phyloP scores from a whole-genome alignment of 2,113 vertebrate genomes.

The Microtus richardsoni region DNA sequence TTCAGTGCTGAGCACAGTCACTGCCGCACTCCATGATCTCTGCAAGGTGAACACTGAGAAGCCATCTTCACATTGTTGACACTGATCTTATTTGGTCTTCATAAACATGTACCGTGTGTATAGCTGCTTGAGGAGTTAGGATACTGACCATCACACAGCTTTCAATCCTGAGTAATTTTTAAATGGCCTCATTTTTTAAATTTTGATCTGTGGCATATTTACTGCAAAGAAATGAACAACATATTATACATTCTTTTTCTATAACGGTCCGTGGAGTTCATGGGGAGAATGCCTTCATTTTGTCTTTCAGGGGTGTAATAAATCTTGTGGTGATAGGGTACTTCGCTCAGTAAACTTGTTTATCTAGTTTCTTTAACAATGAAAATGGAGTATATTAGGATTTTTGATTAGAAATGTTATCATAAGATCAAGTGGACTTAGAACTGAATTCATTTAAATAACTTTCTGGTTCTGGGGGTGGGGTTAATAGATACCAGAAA shows the following conservation, averaged over 20 bases:
- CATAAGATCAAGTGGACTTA: slow-evolving; percentile 51
- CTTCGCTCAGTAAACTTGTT: slow-evolving; percentile 68
- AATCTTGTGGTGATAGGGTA: slow-evolving; percentile 48
- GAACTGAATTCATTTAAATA: slow-evolving; percentile 49
- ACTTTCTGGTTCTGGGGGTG: background rate
- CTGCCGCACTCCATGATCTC: background rate
- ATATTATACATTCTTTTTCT: slow-evolving; percentile 34
- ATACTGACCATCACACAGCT: background rate
- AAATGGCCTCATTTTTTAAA: slow-evolving; percentile 25
- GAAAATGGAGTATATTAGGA: slow-evolving; percentile 24
- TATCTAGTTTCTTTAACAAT: slow-evolving; percentile 49
- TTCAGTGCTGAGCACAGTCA: background rate
- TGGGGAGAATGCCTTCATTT: slow-evolving; percentile 53
- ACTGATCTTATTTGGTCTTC: background rate
- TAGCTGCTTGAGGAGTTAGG: background rate
- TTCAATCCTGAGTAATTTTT: background rate
- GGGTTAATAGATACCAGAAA: slow-evolving; percentile 31
- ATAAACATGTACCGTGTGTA: background rate
- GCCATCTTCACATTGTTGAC: background rate
- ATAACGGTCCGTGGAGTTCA: slow-evolving; percentile 34
- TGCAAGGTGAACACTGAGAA: background rate
- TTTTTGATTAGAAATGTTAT: slow-evolving; percentile 52
- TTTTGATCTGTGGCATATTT: slow-evolving; percentile 66
- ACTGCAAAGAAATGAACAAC: slow-evolving; percentile 60
- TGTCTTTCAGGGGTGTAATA: slow-evolving; percentile 26